phyloP scores from a whole-genome alignment of 2,797 vertebrate species.

The Clamator glandarius region DNA sequence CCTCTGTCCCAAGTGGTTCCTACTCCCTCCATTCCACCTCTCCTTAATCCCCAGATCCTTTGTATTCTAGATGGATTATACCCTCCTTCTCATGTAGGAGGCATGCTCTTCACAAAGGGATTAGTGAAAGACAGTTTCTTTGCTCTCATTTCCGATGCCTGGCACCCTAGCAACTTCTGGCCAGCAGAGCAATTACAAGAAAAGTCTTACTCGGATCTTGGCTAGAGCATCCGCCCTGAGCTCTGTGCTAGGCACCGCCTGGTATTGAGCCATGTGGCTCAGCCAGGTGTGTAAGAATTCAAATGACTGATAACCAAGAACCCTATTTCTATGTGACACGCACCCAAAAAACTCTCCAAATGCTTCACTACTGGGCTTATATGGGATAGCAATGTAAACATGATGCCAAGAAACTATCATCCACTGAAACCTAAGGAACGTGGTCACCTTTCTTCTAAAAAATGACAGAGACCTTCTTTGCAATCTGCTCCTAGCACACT shows the following conservation, averaged over 20 bases:
- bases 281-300: background rate
- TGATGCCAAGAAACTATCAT: background rate
- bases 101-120: background rate
- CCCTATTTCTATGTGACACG: background rate
- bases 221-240: background rate
- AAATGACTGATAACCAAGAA: background rate
- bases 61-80: background rate
- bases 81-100: background rate
- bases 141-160: background rate
- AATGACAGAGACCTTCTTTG: background rate
- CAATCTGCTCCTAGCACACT: background rate
- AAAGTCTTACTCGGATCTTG: rapidly evolving
- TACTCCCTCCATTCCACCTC: background rate
- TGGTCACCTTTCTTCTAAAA: background rate
- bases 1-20: background rate
- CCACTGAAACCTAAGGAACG: background rate
- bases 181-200: background rate
- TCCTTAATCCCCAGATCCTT: background rate
- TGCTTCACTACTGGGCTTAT: background rate
- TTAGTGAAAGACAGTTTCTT: background rate
- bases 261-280: background rate
- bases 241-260: background rate
- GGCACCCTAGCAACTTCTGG: background rate
- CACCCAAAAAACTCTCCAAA: background rate
- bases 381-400: background rate